Evolutionary conservation across 2,797 vertebrate species (phyloP), one percentile per base, ranked within the genome.

Genomic region (Pangasius mekongensis): DNA sequence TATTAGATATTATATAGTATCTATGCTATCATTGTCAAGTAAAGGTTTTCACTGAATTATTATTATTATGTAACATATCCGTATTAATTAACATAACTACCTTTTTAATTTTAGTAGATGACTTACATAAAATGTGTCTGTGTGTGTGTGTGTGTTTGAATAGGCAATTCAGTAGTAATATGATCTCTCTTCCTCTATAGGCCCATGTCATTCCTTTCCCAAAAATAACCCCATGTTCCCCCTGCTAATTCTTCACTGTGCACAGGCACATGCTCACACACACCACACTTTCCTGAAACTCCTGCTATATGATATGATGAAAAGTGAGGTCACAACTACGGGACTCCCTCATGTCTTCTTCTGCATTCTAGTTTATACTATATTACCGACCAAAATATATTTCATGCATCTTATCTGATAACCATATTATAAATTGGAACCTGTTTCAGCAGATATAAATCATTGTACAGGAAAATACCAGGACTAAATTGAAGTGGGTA

Each of bases 191-290:
- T 89, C 87, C 89, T 81, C 88, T 92, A 49, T 64, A 85, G 39
- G 24, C 78, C 56, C 85, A 66, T 87, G 47, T 20, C 91, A 86
- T 92, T 94, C 93, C 92, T 92, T 71, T 85, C 89, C 95, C 91
- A 87, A 95, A 96, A 95, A 96, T 96, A 96, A 94, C 92, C 90
- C 80, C 60, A 86, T 88, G 24, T 56, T 84, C 83, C 56, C 47
- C 64, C 33, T 52, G 52, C 69, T 87, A 64, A 86, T 87, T 86
- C 89, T 66, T 47, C 24, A 47, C 81, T 83, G 81, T 58, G 43
- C 43, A 83, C 52, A 82, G 43, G 54, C 71, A 85, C 82, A 78
- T 83, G 77, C 73, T 73, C 67, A 81, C 77, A 58, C 77, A 81
- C 85, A 85, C 58, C 88, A 52, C 30, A 36, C 52, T 69, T 83